Evolutionary conservation across 1,140 invertebrate genomes (phyloP), one percentile per base, ranked within the genome.

Genomic region (Adoxophyes honmai): DNA sequence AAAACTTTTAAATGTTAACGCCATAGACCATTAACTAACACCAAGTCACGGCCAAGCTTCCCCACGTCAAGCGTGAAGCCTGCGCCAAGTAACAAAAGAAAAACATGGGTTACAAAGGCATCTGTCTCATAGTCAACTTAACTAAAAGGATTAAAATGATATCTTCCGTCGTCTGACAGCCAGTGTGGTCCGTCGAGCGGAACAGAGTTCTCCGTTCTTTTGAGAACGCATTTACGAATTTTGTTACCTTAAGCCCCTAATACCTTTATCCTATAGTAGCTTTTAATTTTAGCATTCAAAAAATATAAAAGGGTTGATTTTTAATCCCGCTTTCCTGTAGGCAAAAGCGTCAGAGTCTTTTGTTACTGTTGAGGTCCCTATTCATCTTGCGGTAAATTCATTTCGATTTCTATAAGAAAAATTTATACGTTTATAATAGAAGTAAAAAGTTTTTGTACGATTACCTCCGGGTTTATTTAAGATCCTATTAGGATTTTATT

Each of bases 141-240:
- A 81, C 81, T 86, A 88, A 88, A 88, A 85, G 85, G 85, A 88
- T 88, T 88, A 86, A 85, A 85, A 86, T 84, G 77, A 86, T 84
- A 84, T 80, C 81, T 83, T 86, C 81, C 78, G 78, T 76, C 76
- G 70, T 80, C 78, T 79, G 76, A 78, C 81, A 81, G 68, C 75
- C 73, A 80, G 85, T 88, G 85, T 86, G 85, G 85, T 86, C 85
- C 69, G 42, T 70, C 56, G 61, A 86, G 72, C 85, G 77, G 84
- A 76, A 71, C 63, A 75, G 68, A 74, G 68, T 66, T 74, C 74
- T 70, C 83, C 86, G 37, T 64, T 75, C 76, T 70, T 86, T 88
- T 88, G 83, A 76, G 64, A 60, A 53, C 64, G 59, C 67, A 62
- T 75, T 75, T 42, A 70, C 63, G 59, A 73, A 72, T 75, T 76